Percentiles rank a stretch among this genome's conserved stretches.
phyloP scores from a whole-genome alignment of 2,888 invertebrate species.

The Saturnia japonica region DNA sequence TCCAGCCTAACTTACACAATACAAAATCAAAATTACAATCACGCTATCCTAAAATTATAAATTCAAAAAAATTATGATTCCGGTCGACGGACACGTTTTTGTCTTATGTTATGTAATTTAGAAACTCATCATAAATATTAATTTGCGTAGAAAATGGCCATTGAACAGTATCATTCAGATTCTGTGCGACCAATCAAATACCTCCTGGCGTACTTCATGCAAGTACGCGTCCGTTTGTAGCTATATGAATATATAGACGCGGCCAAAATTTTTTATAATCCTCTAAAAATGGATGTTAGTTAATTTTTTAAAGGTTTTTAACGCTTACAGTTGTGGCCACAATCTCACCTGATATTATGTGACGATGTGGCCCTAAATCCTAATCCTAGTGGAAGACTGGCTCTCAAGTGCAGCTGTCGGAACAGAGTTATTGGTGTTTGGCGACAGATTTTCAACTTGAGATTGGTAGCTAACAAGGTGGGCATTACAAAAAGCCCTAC shows the following conservation, averaged over 20 bases:
- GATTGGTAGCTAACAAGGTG: too few species aligned
- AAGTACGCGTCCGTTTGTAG: slow-evolving; percentile 24
- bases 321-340: too few species aligned
- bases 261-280: slow-evolving; percentile 17
- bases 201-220: slow-evolving; percentile 31
- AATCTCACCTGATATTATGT: too few species aligned
- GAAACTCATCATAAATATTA: slow-evolving; percentile 55
- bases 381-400: too few species aligned
- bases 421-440: too few species aligned
- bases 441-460: too few species aligned
- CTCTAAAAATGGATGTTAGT: background rate
- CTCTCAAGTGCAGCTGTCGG: too few species aligned
- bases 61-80: slow-evolving; percentile 28
- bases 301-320: too few species aligned
- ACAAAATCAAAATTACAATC: slow-evolving; percentile 28
- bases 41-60: slow-evolving; percentile 26
- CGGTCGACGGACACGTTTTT: slow-evolving; percentile 24
- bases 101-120: slow-evolving; percentile 48
- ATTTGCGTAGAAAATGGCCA: slow-evolving; percentile 51
- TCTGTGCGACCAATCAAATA: slow-evolving; percentile 42
- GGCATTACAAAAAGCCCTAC: too few species aligned
- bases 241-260: slow-evolving; percentile 27
- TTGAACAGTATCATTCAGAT: slow-evolving; percentile 46
- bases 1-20: background rate
- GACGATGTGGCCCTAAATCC: too few species aligned